Evolutionary conservation across 2,888 invertebrate genomes (phyloP).

Genomic region (Trachelus tabidus): DNA sequence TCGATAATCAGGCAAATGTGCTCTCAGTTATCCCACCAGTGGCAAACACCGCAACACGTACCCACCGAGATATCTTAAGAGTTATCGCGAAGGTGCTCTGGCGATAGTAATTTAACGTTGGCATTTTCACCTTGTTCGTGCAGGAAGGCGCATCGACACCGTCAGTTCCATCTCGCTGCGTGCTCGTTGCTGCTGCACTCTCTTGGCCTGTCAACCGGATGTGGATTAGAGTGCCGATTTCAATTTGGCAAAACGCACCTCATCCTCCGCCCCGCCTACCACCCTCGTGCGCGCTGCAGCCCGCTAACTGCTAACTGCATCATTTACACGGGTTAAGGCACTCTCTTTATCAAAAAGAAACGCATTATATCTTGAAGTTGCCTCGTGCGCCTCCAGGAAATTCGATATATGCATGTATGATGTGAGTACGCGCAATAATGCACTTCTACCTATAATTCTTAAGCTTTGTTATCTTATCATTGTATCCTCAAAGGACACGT

Average conservation of each 20-base stretch:
- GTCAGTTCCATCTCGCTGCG: not conserved
- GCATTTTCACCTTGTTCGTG: not conserved
- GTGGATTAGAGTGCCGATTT: constrained; percentile 22
- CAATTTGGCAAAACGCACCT: constrained; percentile 20
- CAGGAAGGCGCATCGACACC: not conserved
- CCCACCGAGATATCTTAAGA: not conserved
- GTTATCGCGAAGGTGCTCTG: not conserved
- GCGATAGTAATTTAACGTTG: not conserved
- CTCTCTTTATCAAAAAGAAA: not conserved
- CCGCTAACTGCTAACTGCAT: not conserved
- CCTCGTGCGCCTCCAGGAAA: not conserved
- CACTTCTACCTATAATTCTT: not conserved
- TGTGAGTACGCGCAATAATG: not conserved
- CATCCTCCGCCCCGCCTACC: not conserved
- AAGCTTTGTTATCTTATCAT: not conserved
- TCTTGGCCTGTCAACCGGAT: constrained; percentile 24
- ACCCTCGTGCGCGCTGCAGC: not conserved
- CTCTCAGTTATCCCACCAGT: not conserved
- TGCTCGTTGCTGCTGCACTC: constrained; percentile 19
- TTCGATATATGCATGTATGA: not conserved
- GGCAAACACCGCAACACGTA: not conserved
- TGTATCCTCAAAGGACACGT: not conserved
- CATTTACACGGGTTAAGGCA: not conserved
- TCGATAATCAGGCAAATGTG: not conserved
- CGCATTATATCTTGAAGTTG: not conserved